Conservation (phyloP, 2,113 vertebrate species). For the Lamprologus sp. region DNA sequence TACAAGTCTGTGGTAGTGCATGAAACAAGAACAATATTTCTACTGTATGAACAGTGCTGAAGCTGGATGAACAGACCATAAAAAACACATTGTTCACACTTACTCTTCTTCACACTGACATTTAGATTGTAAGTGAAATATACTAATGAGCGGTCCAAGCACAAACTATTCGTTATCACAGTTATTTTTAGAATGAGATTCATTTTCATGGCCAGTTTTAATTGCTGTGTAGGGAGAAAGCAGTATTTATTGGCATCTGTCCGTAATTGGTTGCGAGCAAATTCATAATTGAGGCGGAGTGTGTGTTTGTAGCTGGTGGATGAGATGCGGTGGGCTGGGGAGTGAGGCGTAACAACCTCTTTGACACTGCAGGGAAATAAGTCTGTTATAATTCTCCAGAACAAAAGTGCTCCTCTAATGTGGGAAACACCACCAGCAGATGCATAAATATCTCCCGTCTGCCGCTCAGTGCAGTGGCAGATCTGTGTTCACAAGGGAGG, state of each 20-base stretch:
- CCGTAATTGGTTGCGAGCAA: neutral
- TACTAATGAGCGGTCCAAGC: neutral
- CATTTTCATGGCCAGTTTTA: neutral
- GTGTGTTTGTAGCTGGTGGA: neutral
- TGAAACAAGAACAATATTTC: neutral
- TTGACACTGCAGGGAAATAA: slow-evolving; percentile 51
- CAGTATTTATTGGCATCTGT: neutral
- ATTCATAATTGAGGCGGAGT: neutral
- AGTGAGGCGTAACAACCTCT: slow-evolving; percentile 1
- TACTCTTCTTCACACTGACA: neutral
- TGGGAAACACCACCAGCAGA: neutral
- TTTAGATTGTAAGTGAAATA: neutral
- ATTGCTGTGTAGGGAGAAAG: neutral
- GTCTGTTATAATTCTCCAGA: neutral
- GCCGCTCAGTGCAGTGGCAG: neutral
- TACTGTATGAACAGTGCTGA: neutral
- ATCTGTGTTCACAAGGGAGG: neutral
- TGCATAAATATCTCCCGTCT: neutral
- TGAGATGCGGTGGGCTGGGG: neutral
- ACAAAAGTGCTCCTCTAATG: neutral
- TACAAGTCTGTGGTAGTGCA: neutral
- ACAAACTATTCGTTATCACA: neutral
- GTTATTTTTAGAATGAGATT: neutral
- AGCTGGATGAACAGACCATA: neutral
- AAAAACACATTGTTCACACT: neutral